Percentiles rank a stretch among this genome's conserved stretches.
These are phyloP conservation scores for Hetaerina americana DNA, from an alignment of 1,140 invertebrate species.

Conservation along the genomic window DNA sequence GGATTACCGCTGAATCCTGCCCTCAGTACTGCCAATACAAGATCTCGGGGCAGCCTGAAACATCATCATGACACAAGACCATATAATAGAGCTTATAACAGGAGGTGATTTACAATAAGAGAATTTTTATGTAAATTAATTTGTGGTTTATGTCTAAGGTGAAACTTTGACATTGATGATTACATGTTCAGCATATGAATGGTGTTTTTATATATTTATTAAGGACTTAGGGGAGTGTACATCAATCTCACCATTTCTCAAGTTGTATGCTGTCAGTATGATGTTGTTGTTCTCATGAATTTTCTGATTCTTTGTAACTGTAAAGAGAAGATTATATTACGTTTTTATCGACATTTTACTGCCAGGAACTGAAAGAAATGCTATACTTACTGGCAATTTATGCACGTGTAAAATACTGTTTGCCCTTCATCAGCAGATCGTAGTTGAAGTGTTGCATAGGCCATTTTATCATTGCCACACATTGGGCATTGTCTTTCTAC, in stretches of 20 bases:
- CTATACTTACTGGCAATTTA: slow-evolving; percentile 72
- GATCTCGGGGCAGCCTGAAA: neutral
- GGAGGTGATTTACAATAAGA: neutral
- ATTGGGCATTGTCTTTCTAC: slow-evolving; percentile 78
- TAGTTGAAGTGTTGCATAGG: slow-evolving; percentile 85
- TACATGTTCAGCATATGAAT: too few species aligned
- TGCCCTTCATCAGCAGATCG: slow-evolving; percentile 97
- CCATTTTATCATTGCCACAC: slow-evolving; percentile 85
- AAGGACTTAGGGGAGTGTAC: too few species aligned
- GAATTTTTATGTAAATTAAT: neutral
- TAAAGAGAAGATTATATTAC: slow-evolving; percentile 27
- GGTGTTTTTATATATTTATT: too few species aligned
- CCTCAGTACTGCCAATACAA: neutral
- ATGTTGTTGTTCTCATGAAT: slow-evolving; percentile 35
- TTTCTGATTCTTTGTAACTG: slow-evolving; percentile 58
- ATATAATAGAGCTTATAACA: neutral
- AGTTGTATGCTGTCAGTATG: too few species aligned
- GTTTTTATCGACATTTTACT: slow-evolving; percentile 6
- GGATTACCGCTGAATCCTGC: neutral
- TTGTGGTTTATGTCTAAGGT: neutral
- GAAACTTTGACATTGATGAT: neutral
- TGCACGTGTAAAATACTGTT: slow-evolving; percentile 95
- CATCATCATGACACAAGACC: neutral
- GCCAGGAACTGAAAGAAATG: neutral
- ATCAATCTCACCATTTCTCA: too few species aligned